These are phyloP conservation scores for Limenitis camilla DNA, from an alignment of 2,888 invertebrate genomes.

Conservation along the genomic window DNA sequence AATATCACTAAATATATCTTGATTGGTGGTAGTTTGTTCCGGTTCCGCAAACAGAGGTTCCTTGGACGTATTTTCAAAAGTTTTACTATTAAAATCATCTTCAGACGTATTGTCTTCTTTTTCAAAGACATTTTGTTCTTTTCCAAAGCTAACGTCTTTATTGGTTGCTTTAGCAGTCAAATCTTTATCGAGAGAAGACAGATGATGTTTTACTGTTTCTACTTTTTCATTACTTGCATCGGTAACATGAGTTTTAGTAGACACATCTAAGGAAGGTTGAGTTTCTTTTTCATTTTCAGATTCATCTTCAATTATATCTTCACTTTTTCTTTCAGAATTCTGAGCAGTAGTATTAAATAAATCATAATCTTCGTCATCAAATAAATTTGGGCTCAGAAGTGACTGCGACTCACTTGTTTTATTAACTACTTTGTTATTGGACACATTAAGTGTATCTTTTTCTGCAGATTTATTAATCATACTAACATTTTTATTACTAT, in stretches of 20 bases:
- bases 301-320: not conserved
- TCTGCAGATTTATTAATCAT: conserved; percentile 8
- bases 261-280: no score
- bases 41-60: conserved; percentile 1
- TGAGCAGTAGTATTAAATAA: conserved; percentile 16
- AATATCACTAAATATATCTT: conserved; percentile 32
- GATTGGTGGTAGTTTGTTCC: not conserved
- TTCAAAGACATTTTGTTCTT: not conserved
- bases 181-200: no score
- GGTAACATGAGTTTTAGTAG: no score
- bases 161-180: not conserved
- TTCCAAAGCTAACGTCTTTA: not conserved
- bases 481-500: conserved; percentile 9
- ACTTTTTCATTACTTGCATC: no score
- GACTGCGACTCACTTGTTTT: conserved; percentile 6
- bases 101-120: not conserved
- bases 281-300: not conserved
- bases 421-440: conserved; percentile 13
- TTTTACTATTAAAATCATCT: not conserved
- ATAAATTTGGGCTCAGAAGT: conserved; percentile 28
- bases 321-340: not conserved
- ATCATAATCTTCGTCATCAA: conserved; percentile 40
- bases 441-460: not conserved
- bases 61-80: not conserved
- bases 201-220: no score